Evolutionary conservation across 92 coral and sea anemone genomes (phyloP).

Genomic region (Bergia sp.): DNA sequence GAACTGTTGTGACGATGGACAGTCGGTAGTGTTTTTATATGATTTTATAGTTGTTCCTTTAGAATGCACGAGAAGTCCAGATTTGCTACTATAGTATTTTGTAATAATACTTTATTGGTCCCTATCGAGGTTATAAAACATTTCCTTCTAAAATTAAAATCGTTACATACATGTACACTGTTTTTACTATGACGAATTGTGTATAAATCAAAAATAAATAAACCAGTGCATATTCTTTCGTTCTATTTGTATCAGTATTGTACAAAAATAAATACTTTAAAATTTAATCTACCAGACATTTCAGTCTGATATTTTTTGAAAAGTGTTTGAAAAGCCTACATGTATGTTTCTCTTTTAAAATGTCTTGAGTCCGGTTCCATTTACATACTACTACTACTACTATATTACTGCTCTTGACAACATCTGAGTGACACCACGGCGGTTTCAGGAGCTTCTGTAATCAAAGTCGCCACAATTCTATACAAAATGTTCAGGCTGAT

Average conservation of each 20-base stretch:
- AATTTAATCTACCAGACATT: neutral
- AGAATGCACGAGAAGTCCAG: too few relatives aligned
- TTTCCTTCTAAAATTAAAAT: neutral
- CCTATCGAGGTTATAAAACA: too few relatives aligned
- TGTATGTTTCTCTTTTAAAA: neutral
- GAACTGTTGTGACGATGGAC: too few relatives aligned
- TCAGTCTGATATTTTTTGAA: neutral
- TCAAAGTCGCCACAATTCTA: neutral
- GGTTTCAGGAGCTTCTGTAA: neutral
- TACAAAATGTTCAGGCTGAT: neutral
- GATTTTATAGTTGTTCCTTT: too few relatives aligned
- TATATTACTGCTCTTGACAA: neutral
- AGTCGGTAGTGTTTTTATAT: too few relatives aligned
- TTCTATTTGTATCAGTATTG: neutral
- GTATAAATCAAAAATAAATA: neutral
- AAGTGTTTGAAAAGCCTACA: neutral
- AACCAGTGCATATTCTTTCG: neutral
- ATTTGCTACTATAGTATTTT: neutral
- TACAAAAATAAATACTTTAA: constrained; percentile 23
- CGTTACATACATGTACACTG: neutral
- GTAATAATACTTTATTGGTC: neutral
- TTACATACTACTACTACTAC: neutral
- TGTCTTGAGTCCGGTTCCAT: neutral
- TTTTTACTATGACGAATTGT: too few relatives aligned
- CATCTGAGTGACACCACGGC: too few relatives aligned